phyloP scores from a whole-genome alignment of 1,140 invertebrate species.

The Drosophila suzukii region DNA sequence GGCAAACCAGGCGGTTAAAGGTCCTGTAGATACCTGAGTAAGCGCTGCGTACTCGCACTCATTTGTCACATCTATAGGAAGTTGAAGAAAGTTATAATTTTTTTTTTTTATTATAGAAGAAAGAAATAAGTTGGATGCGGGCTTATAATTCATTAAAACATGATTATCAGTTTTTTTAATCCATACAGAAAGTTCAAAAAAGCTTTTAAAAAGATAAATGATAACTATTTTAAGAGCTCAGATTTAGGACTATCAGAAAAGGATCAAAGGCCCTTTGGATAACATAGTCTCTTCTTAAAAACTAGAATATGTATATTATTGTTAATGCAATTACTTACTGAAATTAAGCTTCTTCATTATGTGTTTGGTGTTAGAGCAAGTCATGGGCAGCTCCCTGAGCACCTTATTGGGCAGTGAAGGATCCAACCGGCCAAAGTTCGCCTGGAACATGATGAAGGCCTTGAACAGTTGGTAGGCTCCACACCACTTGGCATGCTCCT shows the following conservation, averaged over 20 bases:
- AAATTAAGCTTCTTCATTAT: slow-evolving; percentile 63
- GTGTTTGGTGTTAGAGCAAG: slow-evolving; percentile 59
- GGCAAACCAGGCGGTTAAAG: slow-evolving; percentile 87
- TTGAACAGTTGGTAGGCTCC: slow-evolving; percentile 86
- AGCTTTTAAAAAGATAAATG: too few relatives aligned
- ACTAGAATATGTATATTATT: background rate
- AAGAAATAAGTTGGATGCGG: too few relatives aligned
- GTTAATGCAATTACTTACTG: slow-evolving; percentile 20
- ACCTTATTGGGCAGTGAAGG: slow-evolving; percentile 86
- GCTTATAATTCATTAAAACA: too few relatives aligned
- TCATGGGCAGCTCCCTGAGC: slow-evolving; percentile 69
- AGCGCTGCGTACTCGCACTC: slow-evolving; percentile 87
- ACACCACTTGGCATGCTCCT: slow-evolving; percentile 85
- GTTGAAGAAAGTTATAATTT: too few relatives aligned
- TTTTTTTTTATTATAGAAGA: too few relatives aligned
- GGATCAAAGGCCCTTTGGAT: too few relatives aligned
- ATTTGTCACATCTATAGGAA: slow-evolving; percentile 85
- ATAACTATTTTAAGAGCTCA: too few relatives aligned
- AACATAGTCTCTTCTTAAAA: too few relatives aligned
- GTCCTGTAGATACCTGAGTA: slow-evolving; percentile 88
- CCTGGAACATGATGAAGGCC: slow-evolving; percentile 85
- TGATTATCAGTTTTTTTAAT: too few relatives aligned
- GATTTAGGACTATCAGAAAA: too few relatives aligned
- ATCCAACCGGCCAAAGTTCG: slow-evolving; percentile 86
- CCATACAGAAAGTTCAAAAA: too few relatives aligned